Base-by-base conservation (phyloP, 2,113 vertebrate genomes). In the Rhinoderma darwinii region DNA sequence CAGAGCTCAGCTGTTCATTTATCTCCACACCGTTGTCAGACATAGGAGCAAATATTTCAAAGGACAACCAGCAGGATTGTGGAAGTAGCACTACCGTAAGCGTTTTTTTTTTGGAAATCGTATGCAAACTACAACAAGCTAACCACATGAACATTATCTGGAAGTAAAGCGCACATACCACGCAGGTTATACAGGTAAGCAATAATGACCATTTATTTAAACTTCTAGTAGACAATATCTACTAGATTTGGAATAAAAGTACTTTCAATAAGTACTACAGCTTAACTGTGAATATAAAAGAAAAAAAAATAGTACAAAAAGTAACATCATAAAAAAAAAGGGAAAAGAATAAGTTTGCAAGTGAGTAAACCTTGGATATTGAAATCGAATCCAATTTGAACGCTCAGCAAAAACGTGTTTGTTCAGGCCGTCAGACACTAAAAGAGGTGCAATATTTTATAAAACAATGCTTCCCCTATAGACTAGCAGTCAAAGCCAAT, bases 161-260 rank as follows among this genome's bases (percentile, higher is more conserved):
- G 61, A 11, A 70, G 32, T 20, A 41, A 72, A 37, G 68, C 39
- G 68, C 20, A 72, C 18, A 72, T 41, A 41, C n/a, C 39, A 82
- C 56, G 22, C 90, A 83, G 14, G 83, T 92, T 93, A 95, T 88
- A 92, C 94, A 94, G 92, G 89, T 92, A 92, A 93, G 91, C 94
- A 94, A 92, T 97, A 96, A 93, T 94, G 95, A 96, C 92, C 95
- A 92, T 94, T 97, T 97, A 98, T 98, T 96, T 96, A 96, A 96
- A 96, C 92, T 97, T 97, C 95, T 96, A 97, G 96, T 96, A 97
- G 96, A 97, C 96, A 96, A 95, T 95, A 95, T 94, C 93, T 95
- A 91, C 95, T 96, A 96, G 94, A 96, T 95, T 96, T 95, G 94
- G 96, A 97, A 97, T 97, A 98, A 97, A 97, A 96, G 95, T 96